Conservation (phyloP, 2,888 invertebrate genomes). For the Allophyes oxyacanthae region DNA sequence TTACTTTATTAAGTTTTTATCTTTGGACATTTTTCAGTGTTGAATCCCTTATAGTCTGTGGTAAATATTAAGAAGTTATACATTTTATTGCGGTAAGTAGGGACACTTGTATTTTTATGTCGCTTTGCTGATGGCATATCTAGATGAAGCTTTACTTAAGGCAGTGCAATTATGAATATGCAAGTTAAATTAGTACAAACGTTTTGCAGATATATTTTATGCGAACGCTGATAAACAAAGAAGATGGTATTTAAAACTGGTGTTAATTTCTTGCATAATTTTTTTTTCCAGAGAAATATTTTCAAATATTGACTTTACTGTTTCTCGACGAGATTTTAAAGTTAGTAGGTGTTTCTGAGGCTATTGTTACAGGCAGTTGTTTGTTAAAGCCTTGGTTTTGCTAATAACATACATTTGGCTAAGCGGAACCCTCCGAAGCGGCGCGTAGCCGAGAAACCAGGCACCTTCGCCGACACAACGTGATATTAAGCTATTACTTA, state of each 20-base stretch:
- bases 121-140: slow-evolving; percentile 25
- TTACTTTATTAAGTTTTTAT: slow-evolving; percentile 26
- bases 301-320: neutral
- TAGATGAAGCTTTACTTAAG: slow-evolving; percentile 37
- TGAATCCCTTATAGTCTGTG: slow-evolving; percentile 16
- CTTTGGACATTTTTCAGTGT: slow-evolving; percentile 20
- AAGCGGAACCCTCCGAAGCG: slow-evolving; percentile 66
- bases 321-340: slow-evolving; percentile 26
- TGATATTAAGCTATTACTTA: slow-evolving; percentile 89
- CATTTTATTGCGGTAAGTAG: slow-evolving; percentile 26
- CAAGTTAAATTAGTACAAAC: slow-evolving; percentile 58
- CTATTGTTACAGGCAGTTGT: slow-evolving; percentile 73
- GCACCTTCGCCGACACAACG: slow-evolving; percentile 79
- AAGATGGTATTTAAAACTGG: slow-evolving; percentile 10
- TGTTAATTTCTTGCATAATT: slow-evolving; percentile 9
- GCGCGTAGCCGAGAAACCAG: slow-evolving; percentile 81
- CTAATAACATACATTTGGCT: slow-evolving; percentile 83
- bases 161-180: slow-evolving; percentile 49
- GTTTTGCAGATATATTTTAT: slow-evolving; percentile 52
- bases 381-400: slow-evolving; percentile 67
- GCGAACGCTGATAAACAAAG: slow-evolving; percentile 11
- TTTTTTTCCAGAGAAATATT: neutral
- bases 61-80: slow-evolving; percentile 34
- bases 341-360: slow-evolving; percentile 43
- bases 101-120: slow-evolving; percentile 26